Evolutionary conservation across 2,888 invertebrate species (phyloP).

Genomic region (Flexamia atlantica): DNA sequence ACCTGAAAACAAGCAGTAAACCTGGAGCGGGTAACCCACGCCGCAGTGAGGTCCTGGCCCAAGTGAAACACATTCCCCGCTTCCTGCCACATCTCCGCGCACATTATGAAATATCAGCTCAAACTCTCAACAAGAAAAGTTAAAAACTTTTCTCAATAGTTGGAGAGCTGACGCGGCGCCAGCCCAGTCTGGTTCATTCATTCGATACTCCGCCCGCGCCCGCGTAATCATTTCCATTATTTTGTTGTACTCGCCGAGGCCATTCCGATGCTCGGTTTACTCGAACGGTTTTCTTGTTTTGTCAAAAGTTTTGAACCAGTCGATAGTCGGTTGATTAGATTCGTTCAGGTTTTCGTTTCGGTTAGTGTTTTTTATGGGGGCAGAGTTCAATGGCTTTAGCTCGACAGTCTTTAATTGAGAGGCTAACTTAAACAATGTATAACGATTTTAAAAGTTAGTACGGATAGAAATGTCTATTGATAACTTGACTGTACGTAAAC

Average conservation of each 20-base stretch:
- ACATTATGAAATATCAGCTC: slow-evolving; percentile 58
- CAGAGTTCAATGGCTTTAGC: no score
- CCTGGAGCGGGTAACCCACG: slow-evolving; percentile 15
- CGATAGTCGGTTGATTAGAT: slow-evolving; percentile 32
- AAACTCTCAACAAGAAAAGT: slow-evolving; percentile 56
- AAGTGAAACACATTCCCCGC: slow-evolving; percentile 20
- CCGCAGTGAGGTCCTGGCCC: neutral
- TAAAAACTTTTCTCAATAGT: slow-evolving; percentile 57
- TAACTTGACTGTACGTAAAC: no score
- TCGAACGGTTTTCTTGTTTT: slow-evolving; percentile 41
- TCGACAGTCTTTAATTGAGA: no score
- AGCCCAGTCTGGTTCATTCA: slow-evolving; percentile 40
- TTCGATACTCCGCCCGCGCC: neutral
- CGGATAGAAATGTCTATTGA: no score
- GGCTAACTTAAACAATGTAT: no score
- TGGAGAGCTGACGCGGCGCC: slow-evolving; percentile 35
- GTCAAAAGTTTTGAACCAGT: slow-evolving; percentile 3
- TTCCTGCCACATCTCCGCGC: slow-evolving; percentile 54
- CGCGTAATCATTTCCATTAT: slow-evolving; percentile 32
- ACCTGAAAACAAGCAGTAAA: slow-evolving; percentile 44
- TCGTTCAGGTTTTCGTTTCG: neutral
- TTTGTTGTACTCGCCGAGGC: slow-evolving; percentile 5
- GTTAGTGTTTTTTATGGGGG: no score
- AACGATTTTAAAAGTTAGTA: no score
- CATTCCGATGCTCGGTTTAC: slow-evolving; percentile 33